Evolutionary conservation across 2,888 invertebrate genomes (phyloP).

Genomic region (Sphaerophoria taeniata): DNA sequence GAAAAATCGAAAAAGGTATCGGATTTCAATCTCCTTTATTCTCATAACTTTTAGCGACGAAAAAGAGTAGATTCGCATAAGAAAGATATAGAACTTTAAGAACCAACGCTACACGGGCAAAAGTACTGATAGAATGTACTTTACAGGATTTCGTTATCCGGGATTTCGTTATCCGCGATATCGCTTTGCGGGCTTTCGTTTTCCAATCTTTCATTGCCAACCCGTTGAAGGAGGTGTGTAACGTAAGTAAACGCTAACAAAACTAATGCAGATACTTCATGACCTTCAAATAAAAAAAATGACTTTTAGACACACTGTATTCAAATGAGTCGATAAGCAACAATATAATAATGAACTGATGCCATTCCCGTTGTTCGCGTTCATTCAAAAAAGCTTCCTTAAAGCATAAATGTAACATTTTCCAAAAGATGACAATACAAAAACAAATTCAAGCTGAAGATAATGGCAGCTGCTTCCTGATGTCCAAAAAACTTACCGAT

Average conservation of each 20-base stretch:
- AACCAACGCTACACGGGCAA: too few relatives aligned
- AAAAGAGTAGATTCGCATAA: too few relatives aligned
- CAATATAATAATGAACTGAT: conserved; percentile 25
- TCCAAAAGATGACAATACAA: conserved; percentile 6
- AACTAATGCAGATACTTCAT: neutral
- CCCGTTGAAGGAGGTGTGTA: too few relatives aligned
- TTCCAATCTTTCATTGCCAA: neutral
- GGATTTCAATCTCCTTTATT: too few relatives aligned
- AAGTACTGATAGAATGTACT: too few relatives aligned
- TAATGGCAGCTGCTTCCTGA: conserved; percentile 23
- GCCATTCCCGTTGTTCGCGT: conserved; percentile 44
- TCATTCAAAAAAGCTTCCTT: conserved; percentile 63
- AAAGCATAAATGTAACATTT: neutral
- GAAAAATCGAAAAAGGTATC: too few relatives aligned
- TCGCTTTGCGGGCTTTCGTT: too few relatives aligned
- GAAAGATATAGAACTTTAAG: too few relatives aligned
- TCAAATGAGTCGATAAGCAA: conserved; percentile 36
- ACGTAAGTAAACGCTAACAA: too few relatives aligned
- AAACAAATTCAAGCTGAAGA: conserved; percentile 11
- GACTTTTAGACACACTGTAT: conserved; percentile 54
- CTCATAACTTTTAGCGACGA: too few relatives aligned
- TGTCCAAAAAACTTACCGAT: conserved; percentile 84
- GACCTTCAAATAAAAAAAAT: neutral
- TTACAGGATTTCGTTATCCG: too few relatives aligned
- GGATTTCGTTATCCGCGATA: too few relatives aligned